phyloP scores from a whole-genome alignment of 1,140 invertebrate genomes.

The Dreissena rostriformis region DNA sequence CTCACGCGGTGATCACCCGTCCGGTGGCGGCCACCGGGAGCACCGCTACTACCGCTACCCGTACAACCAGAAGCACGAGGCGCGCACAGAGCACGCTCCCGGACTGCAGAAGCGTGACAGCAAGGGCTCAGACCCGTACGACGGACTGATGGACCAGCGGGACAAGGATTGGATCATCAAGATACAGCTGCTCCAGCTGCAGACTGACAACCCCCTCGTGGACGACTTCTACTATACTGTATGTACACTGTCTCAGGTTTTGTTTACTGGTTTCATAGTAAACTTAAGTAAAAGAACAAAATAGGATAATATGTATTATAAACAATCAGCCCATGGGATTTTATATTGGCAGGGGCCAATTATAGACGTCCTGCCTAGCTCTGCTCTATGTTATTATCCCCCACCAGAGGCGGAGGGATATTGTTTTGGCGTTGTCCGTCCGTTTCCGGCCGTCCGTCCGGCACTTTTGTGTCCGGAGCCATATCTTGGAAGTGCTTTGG shows the following conservation, averaged over 20 bases:
- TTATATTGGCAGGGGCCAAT: no score
- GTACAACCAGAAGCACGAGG: slow-evolving; percentile 50
- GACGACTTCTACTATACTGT: slow-evolving; percentile 83
- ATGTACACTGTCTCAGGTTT: slow-evolving; percentile 54
- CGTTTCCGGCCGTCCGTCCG: no score
- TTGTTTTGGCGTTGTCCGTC: no score
- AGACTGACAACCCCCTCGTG: slow-evolving; percentile 82
- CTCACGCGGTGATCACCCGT: background rate
- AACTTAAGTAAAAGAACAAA: no score
- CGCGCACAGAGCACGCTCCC: background rate
- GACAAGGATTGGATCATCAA: slow-evolving; percentile 97
- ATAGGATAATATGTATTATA: no score
- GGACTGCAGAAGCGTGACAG: slow-evolving; percentile 33
- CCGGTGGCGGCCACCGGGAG: background rate
- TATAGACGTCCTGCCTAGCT: no score
- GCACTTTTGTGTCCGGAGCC: no score
- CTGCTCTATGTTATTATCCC: no score
- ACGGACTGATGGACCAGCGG: slow-evolving; percentile 93
- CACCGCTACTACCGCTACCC: slow-evolving; percentile 37
- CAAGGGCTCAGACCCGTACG: slow-evolving; percentile 87
- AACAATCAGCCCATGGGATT: no score
- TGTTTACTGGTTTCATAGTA: no score
- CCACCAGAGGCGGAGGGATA: no score
- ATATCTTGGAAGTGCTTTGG: no score
- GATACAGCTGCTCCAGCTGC: slow-evolving; percentile 93